These are phyloP conservation scores for Lamproptera curius DNA, from an alignment of 2,888 invertebrate genomes.

Conservation along the genomic window DNA sequence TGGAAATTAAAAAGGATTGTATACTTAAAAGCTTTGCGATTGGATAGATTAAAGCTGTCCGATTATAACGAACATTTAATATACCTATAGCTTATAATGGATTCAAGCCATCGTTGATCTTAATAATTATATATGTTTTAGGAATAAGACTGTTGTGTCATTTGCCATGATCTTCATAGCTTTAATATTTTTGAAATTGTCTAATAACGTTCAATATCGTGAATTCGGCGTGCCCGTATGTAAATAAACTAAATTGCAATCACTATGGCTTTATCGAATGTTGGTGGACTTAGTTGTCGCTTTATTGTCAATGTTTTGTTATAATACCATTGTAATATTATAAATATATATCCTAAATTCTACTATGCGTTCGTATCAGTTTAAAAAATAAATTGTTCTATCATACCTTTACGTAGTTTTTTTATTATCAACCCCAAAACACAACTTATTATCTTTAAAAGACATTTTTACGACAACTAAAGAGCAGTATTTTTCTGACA, in stretches of 20 bases:
- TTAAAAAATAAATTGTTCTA: constrained; percentile 74
- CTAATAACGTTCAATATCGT: constrained; percentile 41
- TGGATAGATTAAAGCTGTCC: too few species aligned
- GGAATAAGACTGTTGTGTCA: constrained; percentile 64
- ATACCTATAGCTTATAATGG: too few species aligned
- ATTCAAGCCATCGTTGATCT: constrained; percentile 28
- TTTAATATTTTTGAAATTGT: constrained; percentile 66
- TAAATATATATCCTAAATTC: constrained; percentile 76
- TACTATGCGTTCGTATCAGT: constrained; percentile 76
- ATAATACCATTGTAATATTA: constrained; percentile 68
- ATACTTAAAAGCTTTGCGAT: too few species aligned
- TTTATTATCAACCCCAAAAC: constrained; percentile 17
- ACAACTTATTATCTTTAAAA: too few species aligned
- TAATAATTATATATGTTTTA: constrained; percentile 32
- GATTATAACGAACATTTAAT: not conserved
- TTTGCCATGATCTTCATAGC: constrained; percentile 68
- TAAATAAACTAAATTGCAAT: constrained; percentile 55
- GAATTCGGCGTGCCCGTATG: constrained; percentile 42
- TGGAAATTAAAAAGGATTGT: too few species aligned
- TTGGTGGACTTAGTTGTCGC: constrained; percentile 70
- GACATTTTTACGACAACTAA: too few species aligned
- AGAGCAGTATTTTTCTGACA: too few species aligned
- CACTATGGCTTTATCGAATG: constrained; percentile 66
- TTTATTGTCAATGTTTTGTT: constrained; percentile 73
- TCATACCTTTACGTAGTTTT: constrained; percentile 42